Evolutionary conservation across 1,140 invertebrate species (phyloP), one percentile per base, ranked within the genome.

Genomic region (Diorhabda carinulata): DNA sequence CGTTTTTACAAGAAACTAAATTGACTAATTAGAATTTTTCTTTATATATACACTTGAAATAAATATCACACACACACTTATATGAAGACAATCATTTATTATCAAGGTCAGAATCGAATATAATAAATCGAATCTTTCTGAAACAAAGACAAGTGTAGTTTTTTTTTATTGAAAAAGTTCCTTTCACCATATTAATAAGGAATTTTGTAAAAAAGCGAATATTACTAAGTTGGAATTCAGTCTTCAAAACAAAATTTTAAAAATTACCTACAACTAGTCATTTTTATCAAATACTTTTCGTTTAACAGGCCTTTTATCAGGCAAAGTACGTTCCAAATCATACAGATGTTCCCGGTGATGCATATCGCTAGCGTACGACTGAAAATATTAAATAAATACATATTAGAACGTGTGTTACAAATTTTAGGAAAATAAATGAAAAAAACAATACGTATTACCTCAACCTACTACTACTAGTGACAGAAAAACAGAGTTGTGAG

Each of bases 191-290:
- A 5, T 40, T 56, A 8, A 6, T 6, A 40, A 40, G n/a, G 6
- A 57, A 57, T 10, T 64, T 85, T 98, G 43, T 98, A 90, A 91
- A 59, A 67, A 45, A 43, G 65, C 43, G 65, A 60, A 67, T 10
- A 40, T 41, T 60, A 60, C 42, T 67, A 67, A 40, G 25, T 67
- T 43, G 57, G 44, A 67, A 7, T 43, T 67, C 65, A 67, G 65
- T 67, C 65, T 67, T 67, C 57, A 67, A 61, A 67, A 66, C 57
- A 67, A 47, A 45, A 59, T 60, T 67, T 60, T 60, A 44, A 58
- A 7, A 25, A 60, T 60, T 67, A 42, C 57, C 65, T 67, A 59
- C 40, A 60, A 67, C 57, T 56, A 65, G 9, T 65, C 45, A 43
- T 10, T 41, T n/a, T 67, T 44, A 43, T 65, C 42, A 41, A 66